Conservation (phyloP, 2,888 invertebrate species). For the Clunio marinus region DNA sequence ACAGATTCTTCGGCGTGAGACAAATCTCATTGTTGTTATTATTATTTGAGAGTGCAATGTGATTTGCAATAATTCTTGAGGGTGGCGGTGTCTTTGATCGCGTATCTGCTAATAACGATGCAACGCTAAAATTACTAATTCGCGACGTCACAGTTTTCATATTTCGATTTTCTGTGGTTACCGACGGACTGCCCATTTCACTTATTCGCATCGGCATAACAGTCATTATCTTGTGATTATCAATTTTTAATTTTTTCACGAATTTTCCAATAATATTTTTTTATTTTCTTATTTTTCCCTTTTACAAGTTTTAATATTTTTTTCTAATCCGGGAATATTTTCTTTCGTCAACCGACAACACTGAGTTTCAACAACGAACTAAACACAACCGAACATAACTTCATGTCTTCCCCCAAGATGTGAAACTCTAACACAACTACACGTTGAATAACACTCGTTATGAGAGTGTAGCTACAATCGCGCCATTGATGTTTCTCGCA, state of each 20-base stretch:
- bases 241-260: not conserved
- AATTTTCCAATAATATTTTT: not conserved
- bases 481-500: conserved; percentile 3
- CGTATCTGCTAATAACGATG: conserved; percentile 79
- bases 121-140: conserved; percentile 78
- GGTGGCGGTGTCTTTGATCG: conserved; percentile 58
- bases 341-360: not conserved
- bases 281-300: not conserved
- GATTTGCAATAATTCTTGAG: conserved; percentile 43
- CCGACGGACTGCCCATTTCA: conserved; percentile 61
- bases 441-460: not conserved
- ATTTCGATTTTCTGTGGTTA: conserved; percentile 48
- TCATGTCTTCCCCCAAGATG: not conserved
- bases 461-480: not conserved
- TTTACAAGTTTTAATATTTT: not conserved
- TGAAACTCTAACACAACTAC: not conserved
- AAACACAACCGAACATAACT: not conserved
- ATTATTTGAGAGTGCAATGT: not conserved
- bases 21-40: conserved; percentile 24
- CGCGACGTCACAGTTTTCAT: conserved; percentile 57
- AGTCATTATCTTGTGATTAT: conserved; percentile 50
- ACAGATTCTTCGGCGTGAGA: conserved; percentile 26
- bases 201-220: conserved; percentile 59
- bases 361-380: not conserved
- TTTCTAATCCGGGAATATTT: not conserved